Conservation (phyloP, 2,888 invertebrate species). For the Limenitis camilla region DNA sequence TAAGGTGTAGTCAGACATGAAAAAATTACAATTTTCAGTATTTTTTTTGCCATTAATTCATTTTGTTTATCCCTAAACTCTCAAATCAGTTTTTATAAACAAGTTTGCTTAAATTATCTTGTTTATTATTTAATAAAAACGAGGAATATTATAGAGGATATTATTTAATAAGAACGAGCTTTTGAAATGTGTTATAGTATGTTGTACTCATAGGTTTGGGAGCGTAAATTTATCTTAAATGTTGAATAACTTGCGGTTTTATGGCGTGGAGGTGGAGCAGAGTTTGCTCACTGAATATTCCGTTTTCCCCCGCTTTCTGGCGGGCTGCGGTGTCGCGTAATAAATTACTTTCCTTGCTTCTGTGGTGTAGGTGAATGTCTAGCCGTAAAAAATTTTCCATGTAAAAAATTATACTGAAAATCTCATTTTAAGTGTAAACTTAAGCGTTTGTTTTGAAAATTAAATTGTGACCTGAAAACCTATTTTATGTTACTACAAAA, state of each 20-base stretch:
- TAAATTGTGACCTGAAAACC: not conserved
- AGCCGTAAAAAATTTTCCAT: constrained; percentile 9
- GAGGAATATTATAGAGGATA: no score
- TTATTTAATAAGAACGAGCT: not conserved
- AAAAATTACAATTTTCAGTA: no score
- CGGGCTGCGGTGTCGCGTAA: constrained; percentile 9
- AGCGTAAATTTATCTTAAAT: constrained; percentile 8
- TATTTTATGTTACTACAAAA: not conserved
- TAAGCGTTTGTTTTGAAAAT: not conserved
- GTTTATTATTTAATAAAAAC: no score
- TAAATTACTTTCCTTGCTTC: constrained; percentile 12
- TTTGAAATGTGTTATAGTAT: not conserved
- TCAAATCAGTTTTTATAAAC: no score
- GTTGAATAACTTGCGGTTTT: constrained; percentile 11
- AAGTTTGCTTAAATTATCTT: no score
- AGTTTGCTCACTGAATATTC: constrained; percentile 15
- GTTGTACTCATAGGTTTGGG: not conserved
- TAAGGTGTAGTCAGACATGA: no score
- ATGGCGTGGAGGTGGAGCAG: constrained; percentile 8
- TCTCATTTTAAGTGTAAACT: constrained; percentile 5
- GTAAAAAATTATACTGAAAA: constrained; percentile 3
- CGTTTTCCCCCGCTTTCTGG: constrained; percentile 9
- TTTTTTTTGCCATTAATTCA: no score
- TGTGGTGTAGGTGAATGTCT: constrained; percentile 3
- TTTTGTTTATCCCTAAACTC: no score